Evolutionary conservation across 2,797 vertebrate genomes (phyloP), one percentile per base, ranked within the genome.

Genomic region (Pipistrellus pygmaeus): DNA sequence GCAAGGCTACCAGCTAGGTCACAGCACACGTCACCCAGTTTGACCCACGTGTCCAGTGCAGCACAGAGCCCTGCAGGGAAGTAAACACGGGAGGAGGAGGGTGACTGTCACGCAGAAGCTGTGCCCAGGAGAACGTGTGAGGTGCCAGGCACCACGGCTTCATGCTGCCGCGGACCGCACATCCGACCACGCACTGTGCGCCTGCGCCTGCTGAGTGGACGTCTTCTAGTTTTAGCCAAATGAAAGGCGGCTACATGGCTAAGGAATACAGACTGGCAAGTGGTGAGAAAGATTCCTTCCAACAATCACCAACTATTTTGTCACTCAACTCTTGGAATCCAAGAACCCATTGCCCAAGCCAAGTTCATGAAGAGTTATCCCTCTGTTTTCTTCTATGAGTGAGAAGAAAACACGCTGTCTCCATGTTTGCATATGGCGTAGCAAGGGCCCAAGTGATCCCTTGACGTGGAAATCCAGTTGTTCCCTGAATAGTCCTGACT

Each of bases 91-190:
- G 41, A 64, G 32, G 25, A 44, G 7, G 46, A 51, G 77, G 32
- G 55, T 3, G 11, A 13, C 8, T 1, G 35, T 38, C 30, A 4
- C 5, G 11, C 7, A 27, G 13, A 23, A 21, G 64, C 6, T 14
- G 30, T 13, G 30, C 10, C 3, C 23, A 25, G 27, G 21, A 64
- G 57, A 51, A 46, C 15, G 55, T 0, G 0, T 3, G n/a, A 27
- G 6, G 0, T 1, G n/a, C 30, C 21, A n/a, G 35, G 8, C 12
- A 1, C 0, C 4, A 35, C 2, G 13, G 27, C 71, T 64, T 5
- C 1, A 41, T 17, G 57, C 8, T 5, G 1, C 20, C 0, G 0
- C 1, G 8, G 2, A 2, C 8, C 21, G 30, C 17, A 30, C 6
- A 27, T 1, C 14, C 20, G 6, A 44, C 30, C 15, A 10, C 3